phyloP scores from a whole-genome alignment of 2,888 invertebrate species.

The Rosalia funebris region DNA sequence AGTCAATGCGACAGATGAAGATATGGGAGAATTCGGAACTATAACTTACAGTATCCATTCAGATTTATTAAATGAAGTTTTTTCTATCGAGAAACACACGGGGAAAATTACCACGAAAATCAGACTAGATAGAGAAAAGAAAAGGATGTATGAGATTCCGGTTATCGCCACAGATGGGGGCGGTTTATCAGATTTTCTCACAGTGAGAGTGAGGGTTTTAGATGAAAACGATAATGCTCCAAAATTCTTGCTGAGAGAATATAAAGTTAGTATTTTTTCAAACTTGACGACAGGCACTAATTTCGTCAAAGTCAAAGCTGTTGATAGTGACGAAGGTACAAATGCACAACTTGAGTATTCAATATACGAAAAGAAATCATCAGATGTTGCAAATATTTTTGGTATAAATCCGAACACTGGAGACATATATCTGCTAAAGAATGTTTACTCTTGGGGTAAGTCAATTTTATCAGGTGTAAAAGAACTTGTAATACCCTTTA shows the following conservation, averaged over 20 bases:
- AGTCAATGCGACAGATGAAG: slow-evolving; percentile 83
- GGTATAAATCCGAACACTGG: slow-evolving; percentile 80
- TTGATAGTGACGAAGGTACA: slow-evolving; percentile 81
- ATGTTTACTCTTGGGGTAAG: slow-evolving; percentile 67
- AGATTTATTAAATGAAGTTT: slow-evolving; percentile 75
- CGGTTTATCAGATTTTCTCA: slow-evolving; percentile 78
- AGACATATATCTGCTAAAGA: slow-evolving; percentile 74
- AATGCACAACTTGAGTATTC: slow-evolving; percentile 79
- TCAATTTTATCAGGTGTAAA: neutral
- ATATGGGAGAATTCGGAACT: slow-evolving; percentile 80
- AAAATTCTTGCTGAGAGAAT: slow-evolving; percentile 78
- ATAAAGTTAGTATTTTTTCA: slow-evolving; percentile 77
- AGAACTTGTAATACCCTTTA: slow-evolving; percentile 6
- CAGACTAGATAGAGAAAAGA: slow-evolving; percentile 79
- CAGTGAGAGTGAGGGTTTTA: slow-evolving; percentile 80
- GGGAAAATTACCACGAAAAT: slow-evolving; percentile 74
- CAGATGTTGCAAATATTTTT: slow-evolving; percentile 75
- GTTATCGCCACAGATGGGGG: slow-evolving; percentile 86
- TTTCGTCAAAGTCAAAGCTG: slow-evolving; percentile 75
- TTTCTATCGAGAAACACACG: slow-evolving; percentile 76
- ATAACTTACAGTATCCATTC: slow-evolving; percentile 84
- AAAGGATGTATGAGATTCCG: slow-evolving; percentile 77
- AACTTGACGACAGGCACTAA: slow-evolving; percentile 69
- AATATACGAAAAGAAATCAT: slow-evolving; percentile 76
- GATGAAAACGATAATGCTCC: slow-evolving; percentile 90